These are phyloP conservation scores for Pseudopleuronectes americanus DNA, from an alignment of 2,797 vertebrate species.

Conservation along the genomic window DNA sequence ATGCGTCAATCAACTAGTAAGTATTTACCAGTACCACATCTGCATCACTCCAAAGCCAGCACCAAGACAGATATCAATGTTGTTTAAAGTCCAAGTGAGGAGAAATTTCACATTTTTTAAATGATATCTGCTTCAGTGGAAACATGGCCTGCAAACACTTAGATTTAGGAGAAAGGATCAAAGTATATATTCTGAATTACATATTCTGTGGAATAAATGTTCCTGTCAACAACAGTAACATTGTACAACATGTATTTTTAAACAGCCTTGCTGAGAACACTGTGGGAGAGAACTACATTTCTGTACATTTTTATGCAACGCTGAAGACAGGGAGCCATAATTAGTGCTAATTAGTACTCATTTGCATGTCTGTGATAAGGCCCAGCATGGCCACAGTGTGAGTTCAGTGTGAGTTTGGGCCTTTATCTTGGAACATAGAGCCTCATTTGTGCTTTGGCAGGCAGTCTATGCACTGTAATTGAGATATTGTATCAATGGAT, in stretches of 20 bases:
- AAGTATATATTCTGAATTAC: too few species aligned
- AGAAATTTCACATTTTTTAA: too few species aligned
- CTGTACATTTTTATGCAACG: conserved; percentile 91
- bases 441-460: conserved; percentile 31
- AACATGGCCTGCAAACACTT: too few species aligned
- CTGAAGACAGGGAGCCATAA: conserved; percentile 91
- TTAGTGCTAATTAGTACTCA: conserved; percentile 93
- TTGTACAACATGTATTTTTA: conserved; percentile 89
- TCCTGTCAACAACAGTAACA: neutral
- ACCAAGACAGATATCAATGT: too few species aligned
- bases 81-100: too few species aligned
- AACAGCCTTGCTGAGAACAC: conserved; percentile 92
- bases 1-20: too few species aligned
- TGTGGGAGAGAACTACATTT: conserved; percentile 80
- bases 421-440: conserved; percentile 85
- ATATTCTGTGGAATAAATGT: neutral
- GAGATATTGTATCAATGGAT: conserved; percentile 7
- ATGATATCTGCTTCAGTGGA: too few species aligned
- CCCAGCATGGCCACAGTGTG: conserved; percentile 87
- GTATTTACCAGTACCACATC: too few species aligned
- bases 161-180: too few species aligned
- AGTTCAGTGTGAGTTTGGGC: conserved; percentile 62
- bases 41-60: too few species aligned
- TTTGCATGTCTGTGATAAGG: conserved; percentile 95
- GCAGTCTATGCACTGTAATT: neutral